Conservation (phyloP, 2,797 vertebrate genomes). For the Morus bassanus region DNA sequence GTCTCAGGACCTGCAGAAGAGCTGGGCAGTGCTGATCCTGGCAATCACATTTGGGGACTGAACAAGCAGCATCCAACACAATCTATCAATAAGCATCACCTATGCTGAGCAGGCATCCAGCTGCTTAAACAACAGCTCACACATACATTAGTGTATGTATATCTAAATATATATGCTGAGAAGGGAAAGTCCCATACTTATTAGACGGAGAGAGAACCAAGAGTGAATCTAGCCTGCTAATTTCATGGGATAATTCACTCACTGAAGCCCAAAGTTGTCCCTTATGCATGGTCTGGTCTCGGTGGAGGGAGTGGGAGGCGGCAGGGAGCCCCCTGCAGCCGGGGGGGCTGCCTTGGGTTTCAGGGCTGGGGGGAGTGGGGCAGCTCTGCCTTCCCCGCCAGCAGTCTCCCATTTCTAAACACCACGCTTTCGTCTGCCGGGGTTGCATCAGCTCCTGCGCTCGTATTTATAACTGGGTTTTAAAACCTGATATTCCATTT, state of each 20-base stretch:
- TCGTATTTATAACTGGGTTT: conserved; percentile 53
- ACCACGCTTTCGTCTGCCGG: neutral
- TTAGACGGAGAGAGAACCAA: neutral
- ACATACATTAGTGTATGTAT: fast-evolving
- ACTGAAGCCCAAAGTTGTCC: neutral
- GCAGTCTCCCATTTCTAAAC: conserved; percentile 41
- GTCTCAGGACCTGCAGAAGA: neutral
- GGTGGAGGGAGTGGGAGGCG: neutral
- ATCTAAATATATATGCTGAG: neutral
- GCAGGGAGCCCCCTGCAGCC: neutral
- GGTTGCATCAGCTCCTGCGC: conserved; percentile 65
- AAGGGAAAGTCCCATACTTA: neutral
- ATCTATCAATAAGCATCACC: too few relatives aligned
- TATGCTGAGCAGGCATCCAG: fast-evolving
- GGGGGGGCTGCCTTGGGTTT: neutral
- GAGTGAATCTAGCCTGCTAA: neutral
- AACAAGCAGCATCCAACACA: neutral
- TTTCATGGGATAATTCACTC: fast-evolving
- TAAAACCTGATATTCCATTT: conserved; percentile 69
- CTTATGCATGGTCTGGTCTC: fast-evolving
- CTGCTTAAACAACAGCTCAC: neutral
- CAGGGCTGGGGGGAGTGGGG: neutral
- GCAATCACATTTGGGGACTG: neutral
- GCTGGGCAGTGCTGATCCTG: neutral
- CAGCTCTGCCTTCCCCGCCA: neutral